Base-by-base conservation (phyloP, 1,140 invertebrate genomes). In the Drosophila subobscura region DNA sequence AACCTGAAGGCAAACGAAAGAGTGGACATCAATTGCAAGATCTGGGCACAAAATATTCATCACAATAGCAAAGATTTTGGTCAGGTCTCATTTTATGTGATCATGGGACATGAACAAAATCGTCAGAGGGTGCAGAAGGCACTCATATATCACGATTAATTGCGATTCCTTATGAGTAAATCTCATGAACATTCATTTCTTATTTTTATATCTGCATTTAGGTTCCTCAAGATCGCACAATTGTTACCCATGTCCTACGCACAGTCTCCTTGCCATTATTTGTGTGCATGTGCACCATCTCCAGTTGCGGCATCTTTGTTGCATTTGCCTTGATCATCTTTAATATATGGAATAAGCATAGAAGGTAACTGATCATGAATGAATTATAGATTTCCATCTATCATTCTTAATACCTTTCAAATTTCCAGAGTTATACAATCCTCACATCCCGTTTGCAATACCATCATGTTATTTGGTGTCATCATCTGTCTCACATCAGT, bases 391-490 rank as follows among this genome's bases (percentile, higher is more conserved):
- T 27, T 7, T 6, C 3, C 3, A 0, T 1, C 2, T 27, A 5
- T 8, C 0, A 16, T 25, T 12, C 2, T 16, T 5, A 6, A 0
- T 37, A 7, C 4, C 10, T n/a, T 6, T 20, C 6, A 4, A 1
- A 55, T 40, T 53, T 40, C 14, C 92, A 99, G 98, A 92, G 97
- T 98, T 41, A 99, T 99, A 75, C 95, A 97, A 86, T 96, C 97
- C 84, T 99, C 98, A 3, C 98, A 99, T 93, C 98, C 98, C 5
- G 95, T 96, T 20, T 98, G 98, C 91, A 99, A 99, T 92, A 99
- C 97, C 12, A 96, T 99, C 54, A 98, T 99, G 95, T 92, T 99
- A 14, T 93, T 96, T 44, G 99, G 99, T n/a, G 97, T 97, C 57
- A 97, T 98, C 37, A 93, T 98, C 1, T 99, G 98, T 91, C 94